Evolutionary conservation across 1,140 invertebrate species (phyloP), one percentile per base, ranked within the genome.

Genomic region (Lepidurus arcticus): DNA sequence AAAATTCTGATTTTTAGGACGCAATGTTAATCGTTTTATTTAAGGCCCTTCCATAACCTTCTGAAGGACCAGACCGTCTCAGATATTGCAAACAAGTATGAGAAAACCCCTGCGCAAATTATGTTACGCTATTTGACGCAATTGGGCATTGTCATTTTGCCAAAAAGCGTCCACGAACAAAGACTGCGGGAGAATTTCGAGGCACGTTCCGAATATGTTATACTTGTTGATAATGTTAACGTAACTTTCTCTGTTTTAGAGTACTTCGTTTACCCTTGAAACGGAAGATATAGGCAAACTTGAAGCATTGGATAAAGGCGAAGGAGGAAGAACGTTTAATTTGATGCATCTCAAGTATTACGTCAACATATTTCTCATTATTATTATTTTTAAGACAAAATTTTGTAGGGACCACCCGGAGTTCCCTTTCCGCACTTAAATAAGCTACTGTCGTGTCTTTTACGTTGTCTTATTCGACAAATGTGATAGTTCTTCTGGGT

Each of bases 191-290:
- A 84, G 75, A 87, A 87, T 81, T 80, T 85, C 7, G 79, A 84
- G n/a, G 79, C 83, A 7, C 90, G 80, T 85, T 91, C 76, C 89
- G 89, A 79, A 86, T 89, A 83, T 90, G 90, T 82, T 82, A 85
- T 82, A 85, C 76, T 81, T 90, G n/a, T 85, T 79, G 8, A 80
- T 84, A n/a, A 84, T 87, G 3, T 74, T 9, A 11, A 74, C 42
- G 10, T 10, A 26, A 13, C 1, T 26, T 26, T 21, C 11, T 74
- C 10, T 10, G 2, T 42, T 73, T 44, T 83, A 90, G 80, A 85
- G 91, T 77, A 90, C 89, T 79, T 86, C 89, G 83, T 90, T 90
- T 82, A 82, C 85, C 76, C 81, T 91, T 16, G 85, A 80, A 9
- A 80, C 84, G 13, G 84, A 87, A 4, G 89, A 90, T 74, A 85